These are phyloP conservation scores for Gambusia affinis DNA, from an alignment of 2,113 vertebrate genomes.

Conservation along the genomic window DNA sequence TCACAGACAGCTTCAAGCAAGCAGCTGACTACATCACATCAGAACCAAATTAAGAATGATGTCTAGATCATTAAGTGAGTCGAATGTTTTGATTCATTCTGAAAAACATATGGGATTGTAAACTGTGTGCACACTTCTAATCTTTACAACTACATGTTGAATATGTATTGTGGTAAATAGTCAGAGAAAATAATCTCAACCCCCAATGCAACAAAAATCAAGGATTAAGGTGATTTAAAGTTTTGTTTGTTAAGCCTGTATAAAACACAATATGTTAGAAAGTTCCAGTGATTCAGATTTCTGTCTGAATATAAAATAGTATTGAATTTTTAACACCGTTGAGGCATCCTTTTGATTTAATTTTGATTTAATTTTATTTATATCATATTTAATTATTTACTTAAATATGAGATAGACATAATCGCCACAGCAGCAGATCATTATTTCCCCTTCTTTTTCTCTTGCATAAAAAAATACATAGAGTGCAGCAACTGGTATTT, in stretches of 20 bases:
- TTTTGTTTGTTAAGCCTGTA: background rate
- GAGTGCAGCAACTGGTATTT: background rate
- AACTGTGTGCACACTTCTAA: background rate
- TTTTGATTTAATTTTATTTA: too few species aligned
- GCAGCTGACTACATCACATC: background rate
- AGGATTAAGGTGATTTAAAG: background rate
- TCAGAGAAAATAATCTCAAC: background rate
- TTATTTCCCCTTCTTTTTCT: background rate
- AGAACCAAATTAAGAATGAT: background rate
- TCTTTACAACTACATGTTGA: background rate
- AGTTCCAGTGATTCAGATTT: background rate
- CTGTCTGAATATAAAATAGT: background rate
- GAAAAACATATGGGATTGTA: background rate
- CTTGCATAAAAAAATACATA: background rate
- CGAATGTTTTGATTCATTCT: background rate
- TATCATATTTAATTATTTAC: background rate
- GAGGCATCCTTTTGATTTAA: background rate
- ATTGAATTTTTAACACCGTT: too few species aligned
- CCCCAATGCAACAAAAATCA: background rate
- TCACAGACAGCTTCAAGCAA: background rate
- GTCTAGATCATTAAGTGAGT: background rate
- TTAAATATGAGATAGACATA: background rate
- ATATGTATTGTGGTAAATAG: background rate
- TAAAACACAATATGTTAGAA: too few species aligned
- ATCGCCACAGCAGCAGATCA: background rate